A percentile compares a stretch with the other conserved stretches of the same genome.
Evolutionary conservation across 2,797 vertebrate species (phyloP).

Genomic region (Urosaurus nigricauda): DNA sequence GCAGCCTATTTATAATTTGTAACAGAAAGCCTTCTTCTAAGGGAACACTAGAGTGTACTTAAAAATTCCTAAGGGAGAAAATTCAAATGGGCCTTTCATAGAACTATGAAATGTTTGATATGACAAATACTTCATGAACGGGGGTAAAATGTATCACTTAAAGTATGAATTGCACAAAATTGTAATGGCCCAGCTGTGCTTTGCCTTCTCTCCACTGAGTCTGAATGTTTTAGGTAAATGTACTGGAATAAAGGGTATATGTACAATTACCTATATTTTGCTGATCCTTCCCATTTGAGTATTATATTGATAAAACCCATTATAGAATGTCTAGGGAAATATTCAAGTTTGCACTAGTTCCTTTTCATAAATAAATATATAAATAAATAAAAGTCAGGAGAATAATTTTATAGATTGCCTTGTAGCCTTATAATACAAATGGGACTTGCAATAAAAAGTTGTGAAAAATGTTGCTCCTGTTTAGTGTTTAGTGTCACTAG

Average conservation of each 20-base stretch:
- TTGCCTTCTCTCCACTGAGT: conserved; percentile 61
- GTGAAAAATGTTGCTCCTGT: too few species aligned
- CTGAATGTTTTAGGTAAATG: conserved; percentile 57
- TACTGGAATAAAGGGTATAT: conserved; percentile 41
- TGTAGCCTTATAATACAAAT: conserved; percentile 52
- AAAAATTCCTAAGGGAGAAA: conserved; percentile 61
- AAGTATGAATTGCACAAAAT: conserved; percentile 63
- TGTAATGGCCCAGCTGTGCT: conserved; percentile 64
- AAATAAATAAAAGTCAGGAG: conserved; percentile 13
- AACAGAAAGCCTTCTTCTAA: conserved; percentile 52
- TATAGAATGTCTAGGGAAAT: conserved; percentile 59
- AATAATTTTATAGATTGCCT: conserved; percentile 54
- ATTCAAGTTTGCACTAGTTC: conserved; percentile 55
- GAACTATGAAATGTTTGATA: conserved; percentile 66
- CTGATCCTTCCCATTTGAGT: conserved; percentile 67
- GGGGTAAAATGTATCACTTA: conserved; percentile 63
- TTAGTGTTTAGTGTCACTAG: not conserved
- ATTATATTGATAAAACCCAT: conserved; percentile 56
- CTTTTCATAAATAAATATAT: conserved; percentile 47
- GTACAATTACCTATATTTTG: conserved; percentile 51
- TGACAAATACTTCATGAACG: conserved; percentile 69
- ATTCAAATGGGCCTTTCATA: conserved; percentile 62
- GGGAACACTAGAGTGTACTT: conserved; percentile 24
- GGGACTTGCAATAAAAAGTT: not conserved
- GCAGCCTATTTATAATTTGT: conserved; percentile 58